Conservation (phyloP, 1,140 invertebrate species). For the Monomorium pharaonis region DNA sequence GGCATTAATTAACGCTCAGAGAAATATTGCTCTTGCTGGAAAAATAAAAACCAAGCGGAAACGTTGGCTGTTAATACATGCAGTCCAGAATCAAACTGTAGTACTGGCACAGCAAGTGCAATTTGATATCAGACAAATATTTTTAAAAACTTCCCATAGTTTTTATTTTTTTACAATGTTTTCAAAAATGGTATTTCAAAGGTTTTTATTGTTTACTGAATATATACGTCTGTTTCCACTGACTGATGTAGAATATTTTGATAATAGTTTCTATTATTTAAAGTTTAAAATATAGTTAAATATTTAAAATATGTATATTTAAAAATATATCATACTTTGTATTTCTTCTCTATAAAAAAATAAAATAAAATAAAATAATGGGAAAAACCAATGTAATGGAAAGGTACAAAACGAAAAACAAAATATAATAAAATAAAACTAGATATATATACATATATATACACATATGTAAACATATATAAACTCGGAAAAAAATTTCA, state of each 20-base stretch:
- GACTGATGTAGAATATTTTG: neutral
- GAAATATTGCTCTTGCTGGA: conserved; percentile 17
- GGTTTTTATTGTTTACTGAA: neutral
- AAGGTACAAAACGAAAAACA: neutral
- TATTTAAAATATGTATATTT: neutral
- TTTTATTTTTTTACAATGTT: neutral
- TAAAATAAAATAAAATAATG: conserved; percentile 21
- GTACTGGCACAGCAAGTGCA: neutral
- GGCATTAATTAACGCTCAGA: conserved; percentile 40
- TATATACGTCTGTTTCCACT: neutral
- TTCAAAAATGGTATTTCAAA: neutral
- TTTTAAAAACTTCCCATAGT: neutral
- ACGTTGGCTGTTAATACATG: conserved; percentile 19
- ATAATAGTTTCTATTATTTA: neutral
- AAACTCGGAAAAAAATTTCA: neutral
- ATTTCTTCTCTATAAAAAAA: neutral
- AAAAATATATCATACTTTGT: neutral
- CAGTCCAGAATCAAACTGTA: neutral
- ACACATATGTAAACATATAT: neutral
- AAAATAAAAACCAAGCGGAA: conserved; percentile 3
- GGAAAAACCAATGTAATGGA: neutral
- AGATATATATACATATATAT: no score
- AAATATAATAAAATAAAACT: conserved; percentile 2
- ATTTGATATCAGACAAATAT: conserved; percentile 8
- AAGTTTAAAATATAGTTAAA: neutral